Conservation (phyloP, 2,113 vertebrate species). For the Eretmochelys imbricata region DNA sequence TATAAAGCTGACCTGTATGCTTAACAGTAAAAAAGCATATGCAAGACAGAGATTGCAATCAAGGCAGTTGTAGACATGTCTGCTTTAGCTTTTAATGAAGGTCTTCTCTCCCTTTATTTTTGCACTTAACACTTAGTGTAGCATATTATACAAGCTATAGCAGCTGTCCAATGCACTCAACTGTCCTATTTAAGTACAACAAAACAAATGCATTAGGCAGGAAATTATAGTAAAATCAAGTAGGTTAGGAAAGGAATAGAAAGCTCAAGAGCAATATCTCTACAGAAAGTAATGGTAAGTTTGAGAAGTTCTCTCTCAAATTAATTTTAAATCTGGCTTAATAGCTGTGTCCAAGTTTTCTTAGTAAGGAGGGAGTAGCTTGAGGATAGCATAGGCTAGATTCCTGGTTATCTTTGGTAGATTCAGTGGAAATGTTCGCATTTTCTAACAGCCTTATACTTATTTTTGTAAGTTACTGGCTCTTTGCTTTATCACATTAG, state of each 20-base stretch:
- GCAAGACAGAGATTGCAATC: background rate
- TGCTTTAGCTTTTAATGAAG: background rate
- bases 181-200: background rate
- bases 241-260: background rate
- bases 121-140: too few species aligned
- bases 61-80: background rate
- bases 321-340: background rate
- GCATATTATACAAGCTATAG: too few species aligned
- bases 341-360: background rate
- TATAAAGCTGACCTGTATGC: background rate
- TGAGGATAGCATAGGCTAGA: background rate
- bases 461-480: background rate
- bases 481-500: background rate
- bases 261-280: too few species aligned
- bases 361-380: background rate
- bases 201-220: background rate
- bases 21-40: background rate
- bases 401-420: background rate
- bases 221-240: background rate
- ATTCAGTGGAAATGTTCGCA: background rate
- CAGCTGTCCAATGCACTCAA: background rate
- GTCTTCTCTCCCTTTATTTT: too few species aligned
- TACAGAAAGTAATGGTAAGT: background rate
- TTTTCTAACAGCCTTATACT: background rate
- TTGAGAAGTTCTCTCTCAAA: too few species aligned